Evolutionary conservation across 2,888 invertebrate genomes (phyloP).

Genomic region (Scaptomyza polygonia): DNA sequence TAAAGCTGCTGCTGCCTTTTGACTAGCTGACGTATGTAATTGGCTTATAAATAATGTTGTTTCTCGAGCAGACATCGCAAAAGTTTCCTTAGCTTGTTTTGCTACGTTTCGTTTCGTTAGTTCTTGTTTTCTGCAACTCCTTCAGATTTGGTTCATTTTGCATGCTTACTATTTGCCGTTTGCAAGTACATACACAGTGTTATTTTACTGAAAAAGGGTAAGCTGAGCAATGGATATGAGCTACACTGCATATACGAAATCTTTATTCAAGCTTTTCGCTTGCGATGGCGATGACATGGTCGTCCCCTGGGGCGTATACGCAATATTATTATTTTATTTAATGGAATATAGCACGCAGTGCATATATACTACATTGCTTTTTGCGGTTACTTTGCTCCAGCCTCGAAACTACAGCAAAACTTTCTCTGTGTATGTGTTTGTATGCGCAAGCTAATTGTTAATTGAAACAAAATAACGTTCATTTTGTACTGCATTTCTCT

Average conservation of each 20-base stretch:
- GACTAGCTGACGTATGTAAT: constrained; percentile 16
- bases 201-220: not conserved
- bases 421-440: constrained; percentile 24
- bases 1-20: constrained; percentile 2
- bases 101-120: not conserved
- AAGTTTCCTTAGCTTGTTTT: not conserved
- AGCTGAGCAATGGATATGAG: constrained; percentile 11
- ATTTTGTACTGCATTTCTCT: too few species aligned
- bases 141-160: constrained; percentile 32
- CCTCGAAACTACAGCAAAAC: constrained; percentile 28
- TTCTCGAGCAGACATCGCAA: not conserved
- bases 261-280: constrained; percentile 13
- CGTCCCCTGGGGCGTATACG: constrained; percentile 36
- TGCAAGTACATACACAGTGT: not conserved
- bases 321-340: constrained; percentile 56
- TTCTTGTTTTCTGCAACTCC: constrained; percentile 24
- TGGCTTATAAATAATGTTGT: constrained; percentile 37
- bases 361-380: constrained; percentile 32
- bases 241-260: constrained; percentile 8
- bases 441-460: constrained; percentile 67
- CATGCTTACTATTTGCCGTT: constrained; percentile 17
- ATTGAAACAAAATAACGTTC: constrained; percentile 74
- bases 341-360: constrained; percentile 45
- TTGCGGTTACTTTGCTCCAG: constrained; percentile 40
- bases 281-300: not conserved